Evolutionary conservation across 2,113 vertebrate genomes (phyloP).

Genomic region (Pseudopipra pipra): DNA sequence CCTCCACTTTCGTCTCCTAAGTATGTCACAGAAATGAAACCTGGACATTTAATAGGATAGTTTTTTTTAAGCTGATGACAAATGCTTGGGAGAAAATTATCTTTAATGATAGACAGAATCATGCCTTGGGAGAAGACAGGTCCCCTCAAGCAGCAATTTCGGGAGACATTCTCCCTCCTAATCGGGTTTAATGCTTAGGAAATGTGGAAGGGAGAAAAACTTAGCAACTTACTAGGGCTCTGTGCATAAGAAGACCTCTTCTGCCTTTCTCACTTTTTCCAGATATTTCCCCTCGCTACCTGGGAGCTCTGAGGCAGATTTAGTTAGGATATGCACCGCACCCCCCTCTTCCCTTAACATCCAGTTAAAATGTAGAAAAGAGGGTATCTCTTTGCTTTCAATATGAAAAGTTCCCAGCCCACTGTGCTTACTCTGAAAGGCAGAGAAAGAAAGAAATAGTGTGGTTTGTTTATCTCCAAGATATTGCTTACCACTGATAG

Average conservation of each 20-base stretch:
- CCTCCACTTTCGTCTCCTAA: not conserved
- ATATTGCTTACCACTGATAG: conserved; percentile 74
- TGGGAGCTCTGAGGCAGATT: not conserved
- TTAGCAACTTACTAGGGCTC: not conserved
- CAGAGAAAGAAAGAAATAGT: not conserved
- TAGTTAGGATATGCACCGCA: not conserved
- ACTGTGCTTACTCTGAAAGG: not conserved
- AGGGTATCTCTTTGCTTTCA: not conserved
- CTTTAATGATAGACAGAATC: not conserved
- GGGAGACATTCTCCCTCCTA: not conserved
- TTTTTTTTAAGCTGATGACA: not conserved
- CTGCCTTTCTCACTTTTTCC: not conserved
- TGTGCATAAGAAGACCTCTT: not conserved
- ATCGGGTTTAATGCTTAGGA: not conserved
- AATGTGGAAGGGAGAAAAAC: not conserved
- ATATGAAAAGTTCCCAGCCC: not conserved
- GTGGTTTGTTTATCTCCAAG: not conserved
- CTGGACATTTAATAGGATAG: not conserved
- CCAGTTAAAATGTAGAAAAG: not conserved
- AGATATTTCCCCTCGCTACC: not conserved
- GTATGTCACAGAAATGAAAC: not conserved
- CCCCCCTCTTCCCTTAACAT: not conserved
- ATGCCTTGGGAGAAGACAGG: not conserved
- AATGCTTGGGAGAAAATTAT: not conserved
- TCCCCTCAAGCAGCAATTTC: not conserved